These are phyloP conservation scores for Anorthoa munda DNA, from an alignment of 2,888 invertebrate species.

Conservation along the genomic window DNA sequence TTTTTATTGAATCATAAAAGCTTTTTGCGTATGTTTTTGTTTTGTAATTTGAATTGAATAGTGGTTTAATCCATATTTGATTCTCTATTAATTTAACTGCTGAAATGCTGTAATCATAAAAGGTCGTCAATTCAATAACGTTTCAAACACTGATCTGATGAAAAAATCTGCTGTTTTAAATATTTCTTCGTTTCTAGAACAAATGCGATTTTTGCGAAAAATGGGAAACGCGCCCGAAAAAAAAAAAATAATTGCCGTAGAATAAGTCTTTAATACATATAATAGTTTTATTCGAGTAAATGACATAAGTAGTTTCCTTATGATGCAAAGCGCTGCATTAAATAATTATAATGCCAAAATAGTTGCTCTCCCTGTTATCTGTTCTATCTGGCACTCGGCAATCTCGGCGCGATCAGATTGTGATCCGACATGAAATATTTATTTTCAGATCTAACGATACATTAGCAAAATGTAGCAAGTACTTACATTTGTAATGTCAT, in stretches of 20 bases:
- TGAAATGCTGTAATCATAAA: too few species aligned
- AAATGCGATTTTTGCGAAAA: too few species aligned
- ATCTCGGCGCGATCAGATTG: constrained; percentile 25
- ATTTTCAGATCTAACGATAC: constrained; percentile 24
- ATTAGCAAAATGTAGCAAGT: constrained; percentile 26
- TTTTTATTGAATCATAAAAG: constrained; percentile 18
- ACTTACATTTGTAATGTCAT: constrained; percentile 13
- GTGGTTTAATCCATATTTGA: background rate
- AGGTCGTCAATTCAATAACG: too few species aligned
- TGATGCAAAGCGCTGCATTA: background rate
- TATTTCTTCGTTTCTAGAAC: too few species aligned
- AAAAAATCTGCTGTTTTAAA: too few species aligned
- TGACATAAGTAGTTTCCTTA: background rate
- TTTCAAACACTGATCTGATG: too few species aligned
- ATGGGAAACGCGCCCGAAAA: too few species aligned
- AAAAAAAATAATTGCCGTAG: too few species aligned
- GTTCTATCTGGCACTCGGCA: background rate
- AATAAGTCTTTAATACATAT: too few species aligned
- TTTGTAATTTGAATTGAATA: background rate
- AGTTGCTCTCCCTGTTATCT: constrained; percentile 1
- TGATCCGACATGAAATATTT: constrained; percentile 25
- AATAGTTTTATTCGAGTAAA: background rate
- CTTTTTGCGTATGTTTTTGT: background rate
- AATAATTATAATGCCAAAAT: background rate
- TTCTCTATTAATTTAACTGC: too few species aligned